A percentile compares a stretch with the other conserved stretches of the same genome.
These are phyloP conservation scores for Columbina picui DNA, from an alignment of 2,113 vertebrate genomes.

Conservation along the genomic window DNA sequence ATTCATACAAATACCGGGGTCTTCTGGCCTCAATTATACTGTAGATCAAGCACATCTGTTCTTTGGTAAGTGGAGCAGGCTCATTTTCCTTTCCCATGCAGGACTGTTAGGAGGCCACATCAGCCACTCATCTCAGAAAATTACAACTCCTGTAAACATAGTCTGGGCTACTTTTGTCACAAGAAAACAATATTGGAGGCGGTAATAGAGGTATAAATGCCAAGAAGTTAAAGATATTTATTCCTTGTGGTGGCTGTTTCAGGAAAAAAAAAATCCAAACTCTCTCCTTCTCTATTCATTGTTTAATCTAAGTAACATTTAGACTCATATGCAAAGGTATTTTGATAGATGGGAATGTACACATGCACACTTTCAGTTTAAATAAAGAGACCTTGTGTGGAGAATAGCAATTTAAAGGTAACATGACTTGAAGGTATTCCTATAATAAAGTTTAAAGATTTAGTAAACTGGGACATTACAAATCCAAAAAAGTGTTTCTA, in stretches of 20 bases:
- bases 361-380: slow-evolving; percentile 69
- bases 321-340: slow-evolving; percentile 19
- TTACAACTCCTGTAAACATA: neutral
- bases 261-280: neutral
- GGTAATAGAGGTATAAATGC: neutral
- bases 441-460: slow-evolving; percentile 68
- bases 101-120: neutral
- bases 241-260: neutral
- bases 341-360: slow-evolving; percentile 29
- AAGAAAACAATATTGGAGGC: slow-evolving; percentile 2
- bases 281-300: neutral
- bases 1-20: slow-evolving; percentile 41
- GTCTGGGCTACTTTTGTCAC: neutral
- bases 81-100: slow-evolving; percentile 54
- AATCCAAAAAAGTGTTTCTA: slow-evolving; percentile 65
- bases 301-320: slow-evolving; percentile 44
- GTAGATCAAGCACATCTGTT: slow-evolving; percentile 65
- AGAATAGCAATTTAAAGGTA: slow-evolving; percentile 66
- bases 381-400: slow-evolving; percentile 65
- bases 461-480: slow-evolving; percentile 70
- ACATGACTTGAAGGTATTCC: slow-evolving; percentile 53
- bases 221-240: neutral
- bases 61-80: slow-evolving; percentile 75
- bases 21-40: neutral
- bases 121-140: slow-evolving; percentile 6